Evolutionary conservation across 1,140 invertebrate genomes (phyloP), one percentile per base, ranked within the genome.

Genomic region (Choristoneura fumiferana): DNA sequence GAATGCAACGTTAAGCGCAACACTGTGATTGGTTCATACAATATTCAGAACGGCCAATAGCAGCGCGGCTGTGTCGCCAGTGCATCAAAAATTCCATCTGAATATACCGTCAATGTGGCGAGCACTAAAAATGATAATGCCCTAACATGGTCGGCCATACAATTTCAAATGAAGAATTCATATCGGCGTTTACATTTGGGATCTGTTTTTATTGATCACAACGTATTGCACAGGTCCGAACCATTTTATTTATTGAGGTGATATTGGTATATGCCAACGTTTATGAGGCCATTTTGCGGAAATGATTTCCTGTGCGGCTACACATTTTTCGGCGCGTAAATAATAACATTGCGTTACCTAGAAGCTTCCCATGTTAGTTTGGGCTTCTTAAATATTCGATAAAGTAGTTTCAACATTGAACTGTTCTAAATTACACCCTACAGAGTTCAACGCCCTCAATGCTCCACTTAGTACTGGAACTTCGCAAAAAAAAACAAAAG

Each of bases 41-140:
- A 86, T 88, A 88, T 88, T 88, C 85, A 88, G 79, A 62, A 66
- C 77, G 63, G 69, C 83, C 83, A 86, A 86, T 86, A 75, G 81
- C 76, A 74, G 64, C 67, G 68, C 73, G 74, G 69, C 83, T 84
- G 82, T 85, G 85, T 87, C 81, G 81, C 85, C 78, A 84, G 82
- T 87, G 84, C 81, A 88, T 88, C 85, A 88, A 88, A 88, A 88
- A 88, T 87, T 88, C 85, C 78, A 88, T 88, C 85, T 88, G 85
- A 87, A 88, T 88, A 84, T 83, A 78, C 69, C 22, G 22, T 6
- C 81, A 78, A 77, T 87, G 81, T 87, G 84, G 83, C 82, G 64
- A 82, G 84, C 80, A 86, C 85, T 88, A 88, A 88, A 88, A 86
- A 88, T 88, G 81, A 88, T 88, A 88, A 88, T 88, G 76, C 83